Base-by-base conservation (phyloP, 2,888 invertebrate genomes). In the Dynastes maya region DNA sequence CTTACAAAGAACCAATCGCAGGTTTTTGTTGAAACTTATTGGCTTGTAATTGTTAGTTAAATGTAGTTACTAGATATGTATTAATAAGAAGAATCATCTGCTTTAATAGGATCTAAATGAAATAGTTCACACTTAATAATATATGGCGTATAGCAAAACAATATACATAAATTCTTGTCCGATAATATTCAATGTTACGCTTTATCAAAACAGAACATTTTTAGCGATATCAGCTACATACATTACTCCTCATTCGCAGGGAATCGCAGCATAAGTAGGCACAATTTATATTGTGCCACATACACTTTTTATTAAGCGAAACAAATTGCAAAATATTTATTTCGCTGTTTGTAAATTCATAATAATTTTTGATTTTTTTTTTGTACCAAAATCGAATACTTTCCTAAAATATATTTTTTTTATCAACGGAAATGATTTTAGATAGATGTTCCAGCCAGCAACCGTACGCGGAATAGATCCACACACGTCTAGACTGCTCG, bases 161-260 rank as follows among this genome's bases (percentile, higher is more conserved):
- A 71, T 16, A 9, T 16, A 53, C 51, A 55, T 51, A 71, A 32
- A 55, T 37, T 51, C 71, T 29, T 2, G 9, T 13, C 58, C 13
- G 71, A 53, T 67, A 67, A 67, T 16, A 22, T 29, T n/a, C 40
- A 45, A 67, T 29, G 29, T 67, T 67, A 40, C 8, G 45, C 40
- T 45, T 67, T 67, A 67, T 67, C 67, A 45, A 67, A 67, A 27
- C 45, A 45, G 37, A 67, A 67, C 45, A 67, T 64, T 67, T 67
- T 49, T 67, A 67, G 45, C 40, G 67, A 45, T 67, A 67, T 67
- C 67, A 37, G n/a, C n/a, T 64, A 27, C 67, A 40, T 40, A 3
- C 64, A 2, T 45, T 45, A 16, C 16, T 49, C n/a, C 13, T 45
- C 40, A 45, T 29, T 61, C 61, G 27, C 16, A 9, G 6, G n/a